A percentile compares a stretch with the other conserved stretches of the same genome.
These are phyloP conservation scores for Xestia c-nigrum DNA, from an alignment of 2,888 invertebrate genomes.

Conservation along the genomic window DNA sequence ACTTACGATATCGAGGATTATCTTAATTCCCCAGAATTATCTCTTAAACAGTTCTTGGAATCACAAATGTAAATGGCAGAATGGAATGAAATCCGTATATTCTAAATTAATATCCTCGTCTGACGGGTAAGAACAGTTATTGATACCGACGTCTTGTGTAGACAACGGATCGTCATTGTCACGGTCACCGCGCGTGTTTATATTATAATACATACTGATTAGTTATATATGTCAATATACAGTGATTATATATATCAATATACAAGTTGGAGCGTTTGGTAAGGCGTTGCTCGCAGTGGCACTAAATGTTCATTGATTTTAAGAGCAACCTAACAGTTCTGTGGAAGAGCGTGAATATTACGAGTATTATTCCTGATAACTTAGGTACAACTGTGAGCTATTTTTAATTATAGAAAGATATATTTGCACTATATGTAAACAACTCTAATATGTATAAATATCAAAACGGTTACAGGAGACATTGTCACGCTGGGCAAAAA, in stretches of 20 bases:
- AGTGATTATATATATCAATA: slow-evolving; percentile 34
- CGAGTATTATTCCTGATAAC: no score
- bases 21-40: slow-evolving; percentile 4
- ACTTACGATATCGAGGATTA: background rate
- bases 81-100: slow-evolving; percentile 33
- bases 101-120: slow-evolving; percentile 45
- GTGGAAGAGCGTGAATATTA: no score
- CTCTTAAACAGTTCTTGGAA: slow-evolving; percentile 11
- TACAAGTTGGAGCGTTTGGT: background rate
- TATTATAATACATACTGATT: slow-evolving; percentile 40
- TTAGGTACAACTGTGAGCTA: no score
- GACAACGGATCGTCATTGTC: slow-evolving; percentile 54
- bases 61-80: slow-evolving; percentile 5
- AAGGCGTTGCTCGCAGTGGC: background rate
- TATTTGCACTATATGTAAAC: no score
- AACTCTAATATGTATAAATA: no score
- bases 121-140: slow-evolving; percentile 59
- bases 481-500: no score
- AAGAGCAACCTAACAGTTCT: background rate
- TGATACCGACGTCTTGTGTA: slow-evolving; percentile 39
- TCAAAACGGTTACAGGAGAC: no score
- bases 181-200: slow-evolving; percentile 44
- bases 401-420: no score
- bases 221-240: slow-evolving; percentile 32
- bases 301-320: background rate